These are phyloP conservation scores for Alces alces DNA, from an alignment of 2,113 vertebrate species.

Conservation along the genomic window DNA sequence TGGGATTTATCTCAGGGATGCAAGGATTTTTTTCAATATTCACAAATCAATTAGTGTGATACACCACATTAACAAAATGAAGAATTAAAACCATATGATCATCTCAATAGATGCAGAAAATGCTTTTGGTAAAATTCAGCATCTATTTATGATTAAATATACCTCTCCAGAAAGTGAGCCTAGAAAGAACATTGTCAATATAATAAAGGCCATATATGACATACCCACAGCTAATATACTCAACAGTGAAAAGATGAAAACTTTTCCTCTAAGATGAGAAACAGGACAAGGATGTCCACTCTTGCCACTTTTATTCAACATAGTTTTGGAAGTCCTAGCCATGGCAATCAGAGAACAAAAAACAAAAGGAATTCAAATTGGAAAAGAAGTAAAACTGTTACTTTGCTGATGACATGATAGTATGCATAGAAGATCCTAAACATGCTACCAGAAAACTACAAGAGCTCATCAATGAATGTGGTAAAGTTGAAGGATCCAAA, in stretches of 20 bases:
- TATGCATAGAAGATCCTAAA: neutral
- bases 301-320: neutral
- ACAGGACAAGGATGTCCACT: neutral
- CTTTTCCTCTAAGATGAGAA: neutral
- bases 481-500: neutral
- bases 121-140: neutral
- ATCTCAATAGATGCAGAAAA: neutral
- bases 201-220: neutral
- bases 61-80: neutral
- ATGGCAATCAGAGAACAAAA: neutral
- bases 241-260: neutral
- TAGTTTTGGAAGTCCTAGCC: neutral
- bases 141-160: neutral
- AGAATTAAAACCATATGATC: neutral
- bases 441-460: neutral
- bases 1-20: neutral
- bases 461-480: neutral
- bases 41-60: neutral
- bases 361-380: neutral
- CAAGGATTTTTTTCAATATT: neutral
- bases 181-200: neutral
- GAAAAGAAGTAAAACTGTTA: neutral
- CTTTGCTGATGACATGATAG: neutral
- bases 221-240: neutral
- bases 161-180: neutral